These are phyloP conservation scores for silkworm (Bombyx mori) DNA, from an alignment of 1,140 invertebrate genomes.

Conservation along the genomic window DNA sequence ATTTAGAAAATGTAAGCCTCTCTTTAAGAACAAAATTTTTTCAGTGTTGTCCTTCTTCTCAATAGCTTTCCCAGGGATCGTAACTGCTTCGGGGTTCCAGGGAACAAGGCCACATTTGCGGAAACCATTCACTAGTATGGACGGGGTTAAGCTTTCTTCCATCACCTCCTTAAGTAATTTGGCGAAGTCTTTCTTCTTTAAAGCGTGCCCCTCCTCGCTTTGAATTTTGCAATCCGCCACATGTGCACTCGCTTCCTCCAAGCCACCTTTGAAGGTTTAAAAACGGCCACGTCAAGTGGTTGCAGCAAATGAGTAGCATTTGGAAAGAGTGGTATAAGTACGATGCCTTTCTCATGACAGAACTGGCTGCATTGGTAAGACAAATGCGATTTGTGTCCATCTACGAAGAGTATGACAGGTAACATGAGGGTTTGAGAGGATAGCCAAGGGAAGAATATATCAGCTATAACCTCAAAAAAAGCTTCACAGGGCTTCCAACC, in stretches of 20 bases:
- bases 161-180: slow-evolving; percentile 8
- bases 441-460: slow-evolving; percentile 29
- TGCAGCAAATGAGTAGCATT: slow-evolving; percentile 19
- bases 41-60: slow-evolving; percentile 9
- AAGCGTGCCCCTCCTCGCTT: not conserved
- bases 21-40: slow-evolving; percentile 5
- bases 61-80: slow-evolving; percentile 1
- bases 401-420: slow-evolving; percentile 55
- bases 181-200: slow-evolving; percentile 8
- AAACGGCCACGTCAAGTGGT: slow-evolving; percentile 25
- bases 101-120: slow-evolving; percentile 8
- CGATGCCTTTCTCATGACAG: slow-evolving; percentile 47
- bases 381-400: slow-evolving; percentile 51
- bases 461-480: slow-evolving; percentile 61
- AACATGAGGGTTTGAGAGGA: slow-evolving; percentile 27
- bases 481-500: slow-evolving; percentile 53
- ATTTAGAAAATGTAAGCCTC: slow-evolving; percentile 8
- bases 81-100: slow-evolving; percentile 2
- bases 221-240: not conserved
- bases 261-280: slow-evolving; percentile 12
- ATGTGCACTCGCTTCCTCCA: slow-evolving; percentile 2
- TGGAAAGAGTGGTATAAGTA: slow-evolving; percentile 26
- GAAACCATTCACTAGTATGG: slow-evolving; percentile 7
- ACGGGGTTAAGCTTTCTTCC: slow-evolving; percentile 3
- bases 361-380: slow-evolving; percentile 39